Percentiles rank a stretch among this genome's conserved stretches.
These are phyloP conservation scores for Boulengeromyrus knoepffleri DNA, from an alignment of 2,113 vertebrate genomes.

Conservation along the genomic window DNA sequence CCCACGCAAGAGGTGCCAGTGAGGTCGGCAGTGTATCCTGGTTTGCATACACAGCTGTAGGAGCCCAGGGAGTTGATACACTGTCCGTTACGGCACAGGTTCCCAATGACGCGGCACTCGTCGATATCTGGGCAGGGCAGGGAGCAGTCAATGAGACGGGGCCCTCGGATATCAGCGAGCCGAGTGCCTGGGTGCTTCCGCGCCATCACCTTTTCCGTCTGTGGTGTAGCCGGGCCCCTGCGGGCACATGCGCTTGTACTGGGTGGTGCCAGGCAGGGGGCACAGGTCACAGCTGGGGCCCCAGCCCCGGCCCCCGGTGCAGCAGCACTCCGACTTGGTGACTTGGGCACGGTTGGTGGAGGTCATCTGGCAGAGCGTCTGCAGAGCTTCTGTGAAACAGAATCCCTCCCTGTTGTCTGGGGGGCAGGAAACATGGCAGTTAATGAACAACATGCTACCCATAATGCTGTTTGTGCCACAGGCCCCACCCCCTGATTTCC, in stretches of 20 bases:
- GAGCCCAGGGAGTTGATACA: constrained; percentile 82
- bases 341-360: constrained; percentile 85
- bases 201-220: constrained; percentile 73
- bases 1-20: constrained; percentile 77
- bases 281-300: constrained; percentile 89
- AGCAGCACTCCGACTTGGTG: constrained; percentile 96
- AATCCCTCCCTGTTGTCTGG: constrained; percentile 90
- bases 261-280: constrained; percentile 81
- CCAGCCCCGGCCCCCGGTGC: constrained; percentile 88
- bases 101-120: constrained; percentile 88
- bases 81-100: constrained; percentile 83
- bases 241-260: constrained; percentile 91
- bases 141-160: not conserved
- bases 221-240: constrained; percentile 83
- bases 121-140: constrained; percentile 74
- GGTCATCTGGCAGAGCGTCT: constrained; percentile 89
- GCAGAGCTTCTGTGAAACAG: constrained; percentile 91
- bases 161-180: not conserved
- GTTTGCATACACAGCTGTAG: constrained; percentile 77
- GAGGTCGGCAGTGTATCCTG: constrained; percentile 83
- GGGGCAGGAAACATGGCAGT: not conserved
- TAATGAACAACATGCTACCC: constrained; percentile 10
- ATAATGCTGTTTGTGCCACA: not conserved
- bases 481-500: not conserved
- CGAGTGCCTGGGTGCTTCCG: no score